Evolutionary conservation across 1,140 invertebrate genomes (phyloP).

Genomic region (Eupristina koningsbergeri): DNA sequence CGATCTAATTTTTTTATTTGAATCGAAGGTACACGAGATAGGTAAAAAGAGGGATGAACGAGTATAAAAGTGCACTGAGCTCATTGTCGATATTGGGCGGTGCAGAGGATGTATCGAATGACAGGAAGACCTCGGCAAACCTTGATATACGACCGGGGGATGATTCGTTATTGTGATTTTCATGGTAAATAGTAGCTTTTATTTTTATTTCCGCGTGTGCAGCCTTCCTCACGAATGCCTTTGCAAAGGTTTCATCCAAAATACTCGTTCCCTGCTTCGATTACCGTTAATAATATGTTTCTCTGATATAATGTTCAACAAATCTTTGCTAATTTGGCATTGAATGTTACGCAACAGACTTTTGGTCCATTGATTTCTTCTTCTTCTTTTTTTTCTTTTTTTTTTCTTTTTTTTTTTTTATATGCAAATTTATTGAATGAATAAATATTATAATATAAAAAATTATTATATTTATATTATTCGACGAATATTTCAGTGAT

Average conservation of each 20-base stretch:
- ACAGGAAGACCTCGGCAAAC: constrained; percentile 61
- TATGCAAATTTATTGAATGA: too few relatives aligned
- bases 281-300: neutral
- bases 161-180: constrained; percentile 64
- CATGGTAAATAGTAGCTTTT: constrained; percentile 28
- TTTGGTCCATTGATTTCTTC: too few relatives aligned
- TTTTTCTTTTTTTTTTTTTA: too few relatives aligned
- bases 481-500: too few relatives aligned
- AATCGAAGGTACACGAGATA: neutral
- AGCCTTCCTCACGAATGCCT: neutral
- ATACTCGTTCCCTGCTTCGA: neutral
- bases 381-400: too few relatives aligned
- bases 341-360: too few relatives aligned
- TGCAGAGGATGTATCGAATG: constrained; percentile 59
- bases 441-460: too few relatives aligned
- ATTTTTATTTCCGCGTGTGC: constrained; percentile 21
- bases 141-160: constrained; percentile 59
- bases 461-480: too few relatives aligned
- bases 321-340: too few relatives aligned
- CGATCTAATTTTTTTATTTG: constrained; percentile 21
- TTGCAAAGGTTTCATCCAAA: neutral
- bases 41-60: constrained; percentile 1
- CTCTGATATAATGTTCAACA: too few relatives aligned
- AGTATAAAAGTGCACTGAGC: neutral
- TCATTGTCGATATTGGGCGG: constrained; percentile 36